These are phyloP conservation scores for Leptopilina clavipes DNA, from an alignment of 1,140 invertebrate genomes.

Conservation along the genomic window DNA sequence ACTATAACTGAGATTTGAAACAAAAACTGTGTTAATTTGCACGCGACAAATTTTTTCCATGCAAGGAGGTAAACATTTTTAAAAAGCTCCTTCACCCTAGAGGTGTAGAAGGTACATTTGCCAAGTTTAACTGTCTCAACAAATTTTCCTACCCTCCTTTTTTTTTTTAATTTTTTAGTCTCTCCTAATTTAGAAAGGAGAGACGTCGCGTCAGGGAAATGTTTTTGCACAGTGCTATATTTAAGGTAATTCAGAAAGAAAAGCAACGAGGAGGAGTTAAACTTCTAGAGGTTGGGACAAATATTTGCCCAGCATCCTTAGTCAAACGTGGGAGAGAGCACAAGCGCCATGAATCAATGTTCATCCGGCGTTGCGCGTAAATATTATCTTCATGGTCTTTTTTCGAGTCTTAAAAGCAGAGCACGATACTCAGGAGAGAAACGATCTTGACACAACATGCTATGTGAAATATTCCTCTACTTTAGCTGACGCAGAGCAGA, in stretches of 20 bases:
- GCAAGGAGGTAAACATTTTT: neutral
- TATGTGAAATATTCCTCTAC: neutral
- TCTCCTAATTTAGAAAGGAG: neutral
- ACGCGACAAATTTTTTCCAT: too few species aligned
- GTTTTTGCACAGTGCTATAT: neutral
- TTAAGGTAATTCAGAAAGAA: slow-evolving; percentile 3
- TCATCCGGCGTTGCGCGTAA: slow-evolving; percentile 21
- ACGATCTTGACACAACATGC: neutral
- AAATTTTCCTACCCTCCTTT: neutral
- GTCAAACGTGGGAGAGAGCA: neutral
- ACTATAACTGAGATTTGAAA: too few species aligned
- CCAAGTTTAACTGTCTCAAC: neutral
- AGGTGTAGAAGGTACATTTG: neutral
- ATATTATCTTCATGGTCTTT: slow-evolving; percentile 6
- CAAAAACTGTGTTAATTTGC: neutral
- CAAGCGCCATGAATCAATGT: slow-evolving; percentile 25
- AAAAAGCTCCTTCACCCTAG: neutral
- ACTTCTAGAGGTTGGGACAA: slow-evolving; percentile 11
- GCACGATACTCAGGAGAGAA: slow-evolving; percentile 4
- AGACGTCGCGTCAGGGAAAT: neutral
- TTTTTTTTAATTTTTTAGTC: neutral
- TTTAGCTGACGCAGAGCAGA: neutral
- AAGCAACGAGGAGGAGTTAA: neutral
- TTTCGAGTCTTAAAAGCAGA: neutral
- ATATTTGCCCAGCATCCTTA: slow-evolving; percentile 23